Evolutionary conservation across 2,797 vertebrate species (phyloP).

Genomic region (Ceryle rudis): DNA sequence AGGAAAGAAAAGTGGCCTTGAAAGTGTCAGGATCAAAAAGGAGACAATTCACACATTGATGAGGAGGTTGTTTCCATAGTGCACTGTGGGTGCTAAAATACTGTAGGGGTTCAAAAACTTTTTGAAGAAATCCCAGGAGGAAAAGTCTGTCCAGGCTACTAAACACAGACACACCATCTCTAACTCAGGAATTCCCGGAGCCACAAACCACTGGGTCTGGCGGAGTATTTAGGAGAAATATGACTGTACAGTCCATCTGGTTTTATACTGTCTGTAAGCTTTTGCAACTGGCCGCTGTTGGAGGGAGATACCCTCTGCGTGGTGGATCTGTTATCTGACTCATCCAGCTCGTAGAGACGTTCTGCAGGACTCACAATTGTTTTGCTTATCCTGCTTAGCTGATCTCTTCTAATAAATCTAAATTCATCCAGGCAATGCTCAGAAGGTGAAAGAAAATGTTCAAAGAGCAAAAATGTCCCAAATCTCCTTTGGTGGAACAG

Average conservation of each 20-base stretch:
- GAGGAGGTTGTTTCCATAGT: neutral
- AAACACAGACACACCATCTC: neutral
- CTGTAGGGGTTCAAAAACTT: neutral
- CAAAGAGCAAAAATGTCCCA: neutral
- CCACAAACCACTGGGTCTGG: conserved; percentile 29
- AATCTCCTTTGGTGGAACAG: neutral
- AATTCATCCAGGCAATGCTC: neutral
- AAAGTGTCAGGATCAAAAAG: neutral
- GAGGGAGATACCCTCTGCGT: neutral
- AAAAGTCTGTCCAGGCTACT: neutral
- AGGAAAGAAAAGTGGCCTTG: neutral
- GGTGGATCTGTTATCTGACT: conserved; percentile 22
- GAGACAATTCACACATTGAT: neutral
- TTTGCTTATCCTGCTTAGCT: neutral
- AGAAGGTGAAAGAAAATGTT: neutral
- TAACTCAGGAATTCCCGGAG: conserved; percentile 25
- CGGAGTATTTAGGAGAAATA: conserved; percentile 47
- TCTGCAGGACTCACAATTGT: conserved; percentile 11
- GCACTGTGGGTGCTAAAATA: neutral
- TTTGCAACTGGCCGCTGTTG: neutral
- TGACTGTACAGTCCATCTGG: neutral
- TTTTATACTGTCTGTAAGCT: conserved; percentile 21
- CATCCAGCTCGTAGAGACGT: neutral
- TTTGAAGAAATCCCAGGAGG: neutral
- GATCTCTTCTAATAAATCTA: neutral